Percentiles rank a stretch among this genome's conserved stretches.
Evolutionary conservation across 2,888 invertebrate species (phyloP).

Genomic region (Heteromyza rotundicornis): DNA sequence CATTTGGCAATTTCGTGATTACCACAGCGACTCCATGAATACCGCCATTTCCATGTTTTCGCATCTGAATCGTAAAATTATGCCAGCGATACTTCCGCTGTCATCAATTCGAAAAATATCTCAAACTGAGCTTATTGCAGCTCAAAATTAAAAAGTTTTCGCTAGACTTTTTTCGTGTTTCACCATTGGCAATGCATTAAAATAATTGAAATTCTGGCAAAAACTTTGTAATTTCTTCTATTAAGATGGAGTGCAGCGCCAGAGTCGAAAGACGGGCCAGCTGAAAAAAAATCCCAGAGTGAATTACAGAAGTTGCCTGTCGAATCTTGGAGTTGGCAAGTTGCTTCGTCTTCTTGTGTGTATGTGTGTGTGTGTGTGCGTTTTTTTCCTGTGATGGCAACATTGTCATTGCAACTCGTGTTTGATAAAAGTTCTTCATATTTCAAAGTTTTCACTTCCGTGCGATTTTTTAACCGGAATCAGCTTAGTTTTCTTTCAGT

Average conservation of each 20-base stretch:
- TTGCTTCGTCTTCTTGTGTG: too few species aligned
- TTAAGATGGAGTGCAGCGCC: conserved; percentile 7
- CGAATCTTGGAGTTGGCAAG: too few species aligned
- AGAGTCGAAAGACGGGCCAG: neutral
- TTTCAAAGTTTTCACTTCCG: conserved; percentile 4
- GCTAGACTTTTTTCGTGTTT: neutral
- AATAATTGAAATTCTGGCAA: conserved; percentile 26
- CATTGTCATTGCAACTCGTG: neutral
- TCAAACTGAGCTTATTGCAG: conserved; percentile 10
- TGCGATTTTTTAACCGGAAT: too few species aligned
- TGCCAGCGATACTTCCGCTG: neutral
- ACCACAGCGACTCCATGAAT: too few species aligned
- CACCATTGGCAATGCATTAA: conserved; percentile 25
- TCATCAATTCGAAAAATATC: conserved; percentile 3
- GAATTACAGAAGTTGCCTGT: conserved; percentile 6
- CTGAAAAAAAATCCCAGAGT: neutral
- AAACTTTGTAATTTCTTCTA: conserved; percentile 25
- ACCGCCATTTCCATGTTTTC: neutral
- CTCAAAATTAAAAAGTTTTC: neutral
- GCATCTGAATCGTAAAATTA: too few species aligned
- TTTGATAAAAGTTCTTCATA: conserved; percentile 1
- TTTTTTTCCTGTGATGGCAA: too few species aligned
- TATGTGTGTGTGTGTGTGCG: too few species aligned
- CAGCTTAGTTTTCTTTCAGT: conserved; percentile 1
- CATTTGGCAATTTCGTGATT: too few species aligned